Percentiles rank a stretch among this genome's conserved stretches.
Evolutionary conservation across 2,113 vertebrate species (phyloP).

Genomic region (Cettia cetti): DNA sequence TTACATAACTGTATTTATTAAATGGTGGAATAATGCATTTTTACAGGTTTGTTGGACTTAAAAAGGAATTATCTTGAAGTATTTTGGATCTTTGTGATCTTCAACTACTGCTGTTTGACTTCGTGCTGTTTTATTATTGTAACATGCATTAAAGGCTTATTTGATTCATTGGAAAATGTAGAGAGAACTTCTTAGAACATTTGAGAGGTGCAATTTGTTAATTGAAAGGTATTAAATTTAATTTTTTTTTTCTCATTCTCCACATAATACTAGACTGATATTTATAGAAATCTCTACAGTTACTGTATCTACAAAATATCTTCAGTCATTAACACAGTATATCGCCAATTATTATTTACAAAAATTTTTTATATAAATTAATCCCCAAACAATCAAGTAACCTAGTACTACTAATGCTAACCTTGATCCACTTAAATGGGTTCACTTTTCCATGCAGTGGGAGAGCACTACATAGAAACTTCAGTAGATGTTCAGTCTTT

Average conservation of each 20-base stretch:
- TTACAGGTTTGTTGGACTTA: not conserved
- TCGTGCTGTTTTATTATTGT: not conserved
- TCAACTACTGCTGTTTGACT: not conserved
- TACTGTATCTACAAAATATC: not conserved
- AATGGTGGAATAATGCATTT: not conserved
- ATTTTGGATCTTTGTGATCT: not conserved
- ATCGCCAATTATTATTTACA: not conserved
- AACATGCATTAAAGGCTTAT: not conserved
- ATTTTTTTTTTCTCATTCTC: not conserved
- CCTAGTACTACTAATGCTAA: not conserved
- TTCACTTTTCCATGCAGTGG: not conserved
- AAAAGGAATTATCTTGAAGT: not conserved
- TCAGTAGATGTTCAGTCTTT: not conserved
- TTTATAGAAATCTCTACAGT: not conserved
- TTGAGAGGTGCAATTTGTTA: not conserved
- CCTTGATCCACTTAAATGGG: not conserved
- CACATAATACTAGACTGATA: not conserved
- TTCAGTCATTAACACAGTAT: not conserved
- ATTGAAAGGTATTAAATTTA: not conserved
- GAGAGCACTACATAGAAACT: not conserved
- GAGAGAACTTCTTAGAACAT: not conserved
- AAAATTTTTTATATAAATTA: not conserved
- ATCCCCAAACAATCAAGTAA: not conserved
- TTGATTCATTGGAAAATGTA: not conserved
- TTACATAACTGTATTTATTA: not conserved